Percentiles rank a stretch among this genome's conserved stretches.
Conservation (phyloP, 2,888 invertebrate species). For the Thymelicus sylvestris region DNA sequence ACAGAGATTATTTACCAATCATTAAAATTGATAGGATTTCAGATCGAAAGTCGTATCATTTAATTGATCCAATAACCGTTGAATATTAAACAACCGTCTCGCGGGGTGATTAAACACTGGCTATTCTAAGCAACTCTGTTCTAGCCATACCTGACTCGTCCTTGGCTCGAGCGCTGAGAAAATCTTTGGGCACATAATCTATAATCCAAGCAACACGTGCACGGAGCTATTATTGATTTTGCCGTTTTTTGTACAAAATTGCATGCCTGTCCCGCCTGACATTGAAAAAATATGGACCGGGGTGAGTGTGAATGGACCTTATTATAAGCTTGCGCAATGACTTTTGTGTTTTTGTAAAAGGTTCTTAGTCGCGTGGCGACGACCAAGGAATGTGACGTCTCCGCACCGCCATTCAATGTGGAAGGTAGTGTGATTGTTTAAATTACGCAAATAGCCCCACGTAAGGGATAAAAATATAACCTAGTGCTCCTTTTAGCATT, state of each 20-base stretch:
- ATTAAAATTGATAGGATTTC: slow-evolving; percentile 36
- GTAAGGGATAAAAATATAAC: slow-evolving; percentile 37
- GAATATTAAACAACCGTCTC: slow-evolving; percentile 33
- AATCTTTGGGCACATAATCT: slow-evolving; percentile 80
- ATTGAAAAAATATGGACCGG: slow-evolving; percentile 74
- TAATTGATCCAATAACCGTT: slow-evolving; percentile 38
- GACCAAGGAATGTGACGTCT: slow-evolving; percentile 42
- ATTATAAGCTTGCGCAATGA: slow-evolving; percentile 83
- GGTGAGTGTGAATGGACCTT: slow-evolving; percentile 78
- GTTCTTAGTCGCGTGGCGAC: slow-evolving; percentile 70
- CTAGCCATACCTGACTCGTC: slow-evolving; percentile 70
- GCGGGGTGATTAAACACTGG: slow-evolving; percentile 32
- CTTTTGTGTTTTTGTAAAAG: slow-evolving; percentile 71
- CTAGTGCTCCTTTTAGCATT: slow-evolving; percentile 37
- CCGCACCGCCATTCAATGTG: slow-evolving; percentile 30
- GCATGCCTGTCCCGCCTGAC: slow-evolving; percentile 75
- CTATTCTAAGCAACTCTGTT: slow-evolving; percentile 54
- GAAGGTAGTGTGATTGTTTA: slow-evolving; percentile 38
- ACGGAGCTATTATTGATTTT: slow-evolving; percentile 82
- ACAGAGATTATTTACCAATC: slow-evolving; percentile 36
- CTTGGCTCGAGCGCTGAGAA: slow-evolving; percentile 74
- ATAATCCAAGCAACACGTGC: slow-evolving; percentile 84
- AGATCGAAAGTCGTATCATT: slow-evolving; percentile 37
- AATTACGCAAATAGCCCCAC: slow-evolving; percentile 37
- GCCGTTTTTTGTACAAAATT: slow-evolving; percentile 82